Percentiles rank a stretch among this genome's conserved stretches.
phyloP scores from a whole-genome alignment of 1,140 invertebrate species.

The Adoxophyes honmai region DNA sequence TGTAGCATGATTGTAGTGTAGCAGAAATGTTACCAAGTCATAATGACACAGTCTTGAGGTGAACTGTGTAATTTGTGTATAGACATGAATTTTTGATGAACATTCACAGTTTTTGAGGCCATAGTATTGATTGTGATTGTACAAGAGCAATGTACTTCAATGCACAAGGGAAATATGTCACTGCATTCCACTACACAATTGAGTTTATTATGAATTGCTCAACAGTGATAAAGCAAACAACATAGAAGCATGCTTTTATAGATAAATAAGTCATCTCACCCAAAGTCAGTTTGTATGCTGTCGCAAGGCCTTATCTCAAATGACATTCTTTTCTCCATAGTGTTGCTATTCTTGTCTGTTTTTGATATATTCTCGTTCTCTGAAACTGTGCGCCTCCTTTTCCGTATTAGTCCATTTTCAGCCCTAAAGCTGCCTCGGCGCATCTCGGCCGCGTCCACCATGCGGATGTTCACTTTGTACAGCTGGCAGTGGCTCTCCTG shows the following conservation, averaged over 20 bases:
- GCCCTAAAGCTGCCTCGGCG: constrained; percentile 70
- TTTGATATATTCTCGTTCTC: constrained; percentile 68
- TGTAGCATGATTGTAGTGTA: too few species aligned
- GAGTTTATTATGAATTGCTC: not conserved
- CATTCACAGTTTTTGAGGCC: too few species aligned
- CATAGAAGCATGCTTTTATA: not conserved
- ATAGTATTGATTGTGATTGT: too few species aligned
- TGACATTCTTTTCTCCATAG: constrained; percentile 80
- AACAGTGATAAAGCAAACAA: not conserved
- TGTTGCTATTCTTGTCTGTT: constrained; percentile 67
- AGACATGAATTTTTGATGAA: too few species aligned
- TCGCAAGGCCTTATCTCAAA: constrained; percentile 85
- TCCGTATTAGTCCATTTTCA: constrained; percentile 68
- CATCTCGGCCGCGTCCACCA: constrained; percentile 76
- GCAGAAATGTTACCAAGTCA: too few species aligned
- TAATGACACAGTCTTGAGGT: too few species aligned
- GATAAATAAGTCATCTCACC: constrained; percentile 65
- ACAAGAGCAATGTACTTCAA: too few species aligned
- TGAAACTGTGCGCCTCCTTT: constrained; percentile 59
- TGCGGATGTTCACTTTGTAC: constrained; percentile 87
- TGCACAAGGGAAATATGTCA: not conserved
- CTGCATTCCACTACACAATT: not conserved
- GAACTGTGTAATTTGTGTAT: too few species aligned
- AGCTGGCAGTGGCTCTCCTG: constrained; percentile 95
- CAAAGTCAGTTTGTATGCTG: constrained; percentile 89